Percentiles rank a stretch among this genome's conserved stretches.
Conservation (phyloP, 2,113 vertebrate genomes). For the Tretioscincus oriximinensis region DNA sequence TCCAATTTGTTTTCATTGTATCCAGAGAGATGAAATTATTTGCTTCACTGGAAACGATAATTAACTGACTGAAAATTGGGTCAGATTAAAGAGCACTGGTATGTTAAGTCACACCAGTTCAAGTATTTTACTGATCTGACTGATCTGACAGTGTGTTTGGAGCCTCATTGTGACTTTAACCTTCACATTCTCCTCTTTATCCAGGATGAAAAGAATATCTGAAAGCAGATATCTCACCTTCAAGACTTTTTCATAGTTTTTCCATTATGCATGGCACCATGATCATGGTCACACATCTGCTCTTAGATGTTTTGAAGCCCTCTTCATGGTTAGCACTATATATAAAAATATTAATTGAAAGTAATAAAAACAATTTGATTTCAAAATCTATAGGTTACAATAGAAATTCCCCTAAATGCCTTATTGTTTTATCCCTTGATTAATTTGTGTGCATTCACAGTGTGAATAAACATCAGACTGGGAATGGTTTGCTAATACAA, state of each 20-base stretch:
- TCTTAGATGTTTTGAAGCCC: not conserved
- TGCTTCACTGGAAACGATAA: conserved; percentile 12
- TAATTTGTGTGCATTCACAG: too few species aligned
- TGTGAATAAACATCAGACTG: too few species aligned
- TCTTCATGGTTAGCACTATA: too few species aligned
- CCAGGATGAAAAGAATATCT: not conserved
- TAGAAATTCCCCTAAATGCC: too few species aligned
- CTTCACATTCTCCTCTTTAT: not conserved
- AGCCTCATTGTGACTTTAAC: not conserved
- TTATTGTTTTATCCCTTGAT: too few species aligned
- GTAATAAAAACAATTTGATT: too few species aligned
- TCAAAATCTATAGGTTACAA: too few species aligned
- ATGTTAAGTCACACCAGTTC: conserved; percentile 3
- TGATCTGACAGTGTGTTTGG: not conserved
- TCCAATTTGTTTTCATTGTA: not conserved
- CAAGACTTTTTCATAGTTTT: not conserved
- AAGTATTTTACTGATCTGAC: not conserved
- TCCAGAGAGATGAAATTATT: conserved; percentile 3
- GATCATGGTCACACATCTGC: not conserved
- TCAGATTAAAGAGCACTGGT: conserved; percentile 11
- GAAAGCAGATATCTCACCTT: not conserved
- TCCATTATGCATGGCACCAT: not conserved
- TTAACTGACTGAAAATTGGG: conserved; percentile 15
- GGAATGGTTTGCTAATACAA: too few species aligned
- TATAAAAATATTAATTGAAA: not conserved